Evolutionary conservation across 1,140 invertebrate species (phyloP).

Genomic region (Heliconius melpomene): DNA sequence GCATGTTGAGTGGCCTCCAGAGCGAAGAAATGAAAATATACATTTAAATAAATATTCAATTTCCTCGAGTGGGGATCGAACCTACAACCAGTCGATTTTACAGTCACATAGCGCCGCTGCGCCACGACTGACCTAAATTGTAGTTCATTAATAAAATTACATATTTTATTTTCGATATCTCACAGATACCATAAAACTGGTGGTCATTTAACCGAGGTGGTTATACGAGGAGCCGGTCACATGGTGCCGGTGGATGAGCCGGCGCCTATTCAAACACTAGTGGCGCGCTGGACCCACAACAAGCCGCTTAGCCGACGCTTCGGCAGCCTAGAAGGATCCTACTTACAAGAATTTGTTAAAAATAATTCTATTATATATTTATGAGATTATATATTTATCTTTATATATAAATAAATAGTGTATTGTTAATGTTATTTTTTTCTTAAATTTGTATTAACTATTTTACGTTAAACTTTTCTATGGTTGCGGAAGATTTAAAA

Average conservation of each 20-base stretch:
- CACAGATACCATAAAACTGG: slow-evolving; percentile 84
- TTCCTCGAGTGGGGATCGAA: no score
- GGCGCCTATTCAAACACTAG: slow-evolving; percentile 83
- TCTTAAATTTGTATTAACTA: background rate
- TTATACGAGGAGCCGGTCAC: slow-evolving; percentile 85
- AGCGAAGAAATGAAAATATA: no score
- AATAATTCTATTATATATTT: slow-evolving; percentile 46
- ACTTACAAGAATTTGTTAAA: slow-evolving; percentile 44
- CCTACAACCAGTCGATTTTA: no score
- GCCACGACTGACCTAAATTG: no score
- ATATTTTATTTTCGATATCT: slow-evolving; percentile 11
- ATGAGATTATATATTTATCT: slow-evolving; percentile 10
- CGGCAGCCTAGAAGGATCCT: slow-evolving; percentile 42
- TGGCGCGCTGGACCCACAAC: slow-evolving; percentile 83
- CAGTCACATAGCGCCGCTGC: no score
- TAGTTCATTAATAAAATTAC: no score
- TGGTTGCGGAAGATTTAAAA: no score
- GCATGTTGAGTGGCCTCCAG: no score
- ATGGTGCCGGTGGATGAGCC: slow-evolving; percentile 88
- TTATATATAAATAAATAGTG: background rate
- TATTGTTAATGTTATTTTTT: background rate
- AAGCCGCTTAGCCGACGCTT: slow-evolving; percentile 37
- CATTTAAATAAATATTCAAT: no score
- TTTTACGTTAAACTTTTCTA: background rate
- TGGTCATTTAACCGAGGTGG: slow-evolving; percentile 83